Percentiles rank a stretch among this genome's conserved stretches.
These are phyloP conservation scores for Betta splendens DNA, from an alignment of 2,797 vertebrate species.

Conservation along the genomic window DNA sequence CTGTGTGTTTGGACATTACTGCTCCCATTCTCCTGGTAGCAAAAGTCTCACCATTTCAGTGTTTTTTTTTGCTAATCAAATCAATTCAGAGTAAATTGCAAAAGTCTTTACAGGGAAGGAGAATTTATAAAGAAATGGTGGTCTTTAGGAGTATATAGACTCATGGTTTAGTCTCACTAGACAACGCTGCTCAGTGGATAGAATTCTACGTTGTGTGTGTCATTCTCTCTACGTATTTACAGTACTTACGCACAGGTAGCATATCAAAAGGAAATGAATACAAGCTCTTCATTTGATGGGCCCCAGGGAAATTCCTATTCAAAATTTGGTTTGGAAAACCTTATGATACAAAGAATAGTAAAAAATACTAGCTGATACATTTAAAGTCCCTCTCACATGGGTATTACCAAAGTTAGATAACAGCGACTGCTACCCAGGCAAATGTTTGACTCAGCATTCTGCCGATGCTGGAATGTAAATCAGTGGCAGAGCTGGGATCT, in stretches of 20 bases:
- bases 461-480: conserved; percentile 62
- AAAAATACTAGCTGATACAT: conserved; percentile 31
- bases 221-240: conserved; percentile 29
- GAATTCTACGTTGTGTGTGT: conserved; percentile 32
- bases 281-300: conserved; percentile 46
- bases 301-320: conserved; percentile 46
- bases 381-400: conserved; percentile 48
- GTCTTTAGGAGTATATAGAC: no score
- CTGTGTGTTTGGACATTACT: neutral
- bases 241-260: conserved; percentile 48
- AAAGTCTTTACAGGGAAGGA: neutral
- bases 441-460: conserved; percentile 58
- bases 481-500: conserved; percentile 49
- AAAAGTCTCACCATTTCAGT: conserved; percentile 29
- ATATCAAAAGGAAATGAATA: conserved; percentile 60
- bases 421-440: conserved; percentile 45
- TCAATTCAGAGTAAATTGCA: conserved; percentile 6
- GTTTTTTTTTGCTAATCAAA: conserved; percentile 1
- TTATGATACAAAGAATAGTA: conserved; percentile 31
- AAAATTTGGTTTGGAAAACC: conserved; percentile 26
- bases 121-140: neutral
- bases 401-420: conserved; percentile 66
- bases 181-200: conserved; percentile 21
- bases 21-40: no score
- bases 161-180: no score